These are phyloP conservation scores for human (Homo sapiens) DNA, from an alignment of 2,113 vertebrate genomes.

Conservation along the genomic window DNA sequence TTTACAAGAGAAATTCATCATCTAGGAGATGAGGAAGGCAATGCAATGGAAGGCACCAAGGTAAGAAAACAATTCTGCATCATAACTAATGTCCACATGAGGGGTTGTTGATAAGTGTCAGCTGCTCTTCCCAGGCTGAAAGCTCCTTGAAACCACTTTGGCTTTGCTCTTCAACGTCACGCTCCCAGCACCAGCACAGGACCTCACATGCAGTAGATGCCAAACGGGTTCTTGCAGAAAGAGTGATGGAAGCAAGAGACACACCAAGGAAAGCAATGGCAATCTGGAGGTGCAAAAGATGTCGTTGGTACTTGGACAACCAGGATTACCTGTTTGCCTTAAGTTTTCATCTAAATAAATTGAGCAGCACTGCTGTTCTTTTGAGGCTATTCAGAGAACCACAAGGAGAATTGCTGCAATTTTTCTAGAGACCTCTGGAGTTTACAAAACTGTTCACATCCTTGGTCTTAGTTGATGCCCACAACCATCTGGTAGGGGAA, in stretches of 20 bases:
- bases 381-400: not conserved
- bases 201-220: rapidly evolving
- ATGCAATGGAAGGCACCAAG: rapidly evolving
- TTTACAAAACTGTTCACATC: not conserved
- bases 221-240: not conserved
- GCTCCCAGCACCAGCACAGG: not conserved
- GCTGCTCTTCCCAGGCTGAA: not conserved
- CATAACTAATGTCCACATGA: rapidly evolving
- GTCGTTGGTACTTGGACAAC: rapidly evolving
- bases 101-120: no score
- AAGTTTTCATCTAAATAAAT: not conserved
- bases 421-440: not conserved
- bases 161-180: not conserved
- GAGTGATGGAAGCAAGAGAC: not conserved
- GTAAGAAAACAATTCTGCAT: rapidly evolving
- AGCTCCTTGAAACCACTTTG: not conserved
- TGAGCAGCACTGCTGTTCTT: not conserved
- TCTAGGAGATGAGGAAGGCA: not conserved
- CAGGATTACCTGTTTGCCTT: not conserved
- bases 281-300: rapidly evolving
- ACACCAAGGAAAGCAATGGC: rapidly evolving
- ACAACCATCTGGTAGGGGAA: not conserved
- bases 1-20: not conserved
- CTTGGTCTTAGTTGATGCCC: not conserved
- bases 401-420: not conserved